A percentile compares a stretch with the other conserved stretches of the same genome.
Conservation (phyloP, 30 jellyfish, hydroid and myxozoan genomes). For the Aurelia coerulea region DNA sequence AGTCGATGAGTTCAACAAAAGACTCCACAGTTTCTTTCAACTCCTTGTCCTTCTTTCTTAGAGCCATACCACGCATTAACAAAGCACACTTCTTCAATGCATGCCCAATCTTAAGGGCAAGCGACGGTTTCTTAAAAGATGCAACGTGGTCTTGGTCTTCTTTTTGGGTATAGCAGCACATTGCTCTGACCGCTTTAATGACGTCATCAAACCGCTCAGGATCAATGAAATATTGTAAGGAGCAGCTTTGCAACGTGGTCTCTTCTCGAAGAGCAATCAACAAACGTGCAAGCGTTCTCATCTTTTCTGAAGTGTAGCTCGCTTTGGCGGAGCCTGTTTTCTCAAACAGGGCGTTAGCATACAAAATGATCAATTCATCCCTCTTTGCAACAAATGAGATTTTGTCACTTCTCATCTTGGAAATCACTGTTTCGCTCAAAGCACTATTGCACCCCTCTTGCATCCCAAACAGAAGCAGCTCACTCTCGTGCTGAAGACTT, state of each 20-base stretch:
- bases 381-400: conserved; percentile 34
- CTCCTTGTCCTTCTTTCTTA: conserved; percentile 11
- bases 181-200: conserved; percentile 26
- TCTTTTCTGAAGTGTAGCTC: conserved; percentile 23
- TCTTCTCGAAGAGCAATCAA: conserved; percentile 32
- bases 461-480: conserved; percentile 43
- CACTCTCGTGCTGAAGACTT: conserved; percentile 32
- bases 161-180: conserved; percentile 26
- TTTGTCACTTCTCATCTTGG: conserved; percentile 43
- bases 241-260: neutral
- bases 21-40: conserved; percentile 12
- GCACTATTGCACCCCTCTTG: conserved; percentile 4
- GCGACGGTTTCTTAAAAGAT: conserved; percentile 44
- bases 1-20: conserved; percentile 21
- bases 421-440: neutral
- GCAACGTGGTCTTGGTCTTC: conserved; percentile 34
- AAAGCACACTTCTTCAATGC: conserved; percentile 39
- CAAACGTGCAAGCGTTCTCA: conserved; percentile 63
- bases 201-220: conserved; percentile 31
- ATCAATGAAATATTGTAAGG: conserved; percentile 4
- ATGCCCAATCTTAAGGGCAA: conserved; percentile 48
- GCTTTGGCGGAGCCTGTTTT: conserved; percentile 38
- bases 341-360: conserved; percentile 28
- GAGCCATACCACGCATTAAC: conserved; percentile 23
- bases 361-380: conserved; percentile 27